These are phyloP conservation scores for Aphidius ervi DNA, from an alignment of 1,140 invertebrate genomes.

Conservation along the genomic window DNA sequence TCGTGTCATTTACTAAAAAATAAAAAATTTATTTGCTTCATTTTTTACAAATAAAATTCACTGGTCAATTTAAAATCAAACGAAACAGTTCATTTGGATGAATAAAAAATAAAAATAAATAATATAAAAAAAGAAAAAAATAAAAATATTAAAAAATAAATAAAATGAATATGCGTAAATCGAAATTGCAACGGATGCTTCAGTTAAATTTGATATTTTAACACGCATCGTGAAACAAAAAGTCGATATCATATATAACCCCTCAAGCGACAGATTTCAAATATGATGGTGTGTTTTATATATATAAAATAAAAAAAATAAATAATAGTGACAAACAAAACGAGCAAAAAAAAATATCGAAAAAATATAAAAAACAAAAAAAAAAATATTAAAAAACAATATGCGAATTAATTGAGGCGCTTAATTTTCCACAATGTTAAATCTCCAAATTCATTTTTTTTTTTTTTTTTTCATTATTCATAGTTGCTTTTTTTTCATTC, in stretches of 20 bases:
- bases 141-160: conserved; percentile 3
- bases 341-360: neutral
- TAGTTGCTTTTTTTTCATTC: too few species aligned
- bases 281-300: conserved; percentile 5
- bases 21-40: too few species aligned
- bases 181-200: conserved; percentile 12
- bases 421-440: conserved; percentile 21
- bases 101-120: neutral
- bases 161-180: conserved; percentile 5
- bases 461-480: conserved; percentile 8
- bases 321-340: neutral
- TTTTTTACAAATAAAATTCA: neutral
- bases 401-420: conserved; percentile 16
- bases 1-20: too few species aligned
- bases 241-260: conserved; percentile 15
- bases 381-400: conserved; percentile 1
- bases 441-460: neutral
- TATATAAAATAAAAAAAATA: conserved; percentile 7
- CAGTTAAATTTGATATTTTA: conserved; percentile 12
- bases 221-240: conserved; percentile 11
- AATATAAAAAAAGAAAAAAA: conserved; percentile 4
- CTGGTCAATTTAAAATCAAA: neutral
- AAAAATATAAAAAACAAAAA: conserved; percentile 11
- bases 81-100: neutral
- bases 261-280: conserved; percentile 11